phyloP scores from a whole-genome alignment of 2,113 vertebrate species.

The Cyanistes caeruleus region DNA sequence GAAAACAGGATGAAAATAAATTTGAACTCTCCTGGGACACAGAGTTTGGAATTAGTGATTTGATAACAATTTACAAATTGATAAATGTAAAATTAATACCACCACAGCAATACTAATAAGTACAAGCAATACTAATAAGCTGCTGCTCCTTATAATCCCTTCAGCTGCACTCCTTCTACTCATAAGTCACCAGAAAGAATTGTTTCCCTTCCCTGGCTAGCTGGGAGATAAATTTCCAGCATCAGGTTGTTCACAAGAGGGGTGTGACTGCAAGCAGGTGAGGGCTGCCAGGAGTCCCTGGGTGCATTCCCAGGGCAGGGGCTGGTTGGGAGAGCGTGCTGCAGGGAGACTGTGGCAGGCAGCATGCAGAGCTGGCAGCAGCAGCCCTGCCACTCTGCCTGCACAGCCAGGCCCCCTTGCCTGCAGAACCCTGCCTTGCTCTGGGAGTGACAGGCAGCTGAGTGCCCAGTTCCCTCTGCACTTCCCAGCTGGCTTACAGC shows the following conservation, averaged over 20 bases:
- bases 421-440: background rate
- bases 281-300: background rate
- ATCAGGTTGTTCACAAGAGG: background rate
- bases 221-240: background rate
- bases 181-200: background rate
- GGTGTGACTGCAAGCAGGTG: fast-evolving
- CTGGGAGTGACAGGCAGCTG: background rate
- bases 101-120: background rate
- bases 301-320: fast-evolving
- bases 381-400: background rate
- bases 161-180: background rate
- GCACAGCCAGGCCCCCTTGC: background rate
- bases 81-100: background rate
- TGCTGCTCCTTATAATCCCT: background rate
- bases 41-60: background rate
- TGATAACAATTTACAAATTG: background rate
- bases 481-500: background rate
- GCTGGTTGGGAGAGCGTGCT: background rate
- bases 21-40: background rate
- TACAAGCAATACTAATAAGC: background rate
- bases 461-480: fast-evolving
- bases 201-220: background rate
- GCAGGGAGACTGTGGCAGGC: background rate
- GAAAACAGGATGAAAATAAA: background rate
- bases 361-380: background rate